Base-by-base conservation (phyloP, 1,140 invertebrate genomes). In the Ridgeia piscesae region DNA sequence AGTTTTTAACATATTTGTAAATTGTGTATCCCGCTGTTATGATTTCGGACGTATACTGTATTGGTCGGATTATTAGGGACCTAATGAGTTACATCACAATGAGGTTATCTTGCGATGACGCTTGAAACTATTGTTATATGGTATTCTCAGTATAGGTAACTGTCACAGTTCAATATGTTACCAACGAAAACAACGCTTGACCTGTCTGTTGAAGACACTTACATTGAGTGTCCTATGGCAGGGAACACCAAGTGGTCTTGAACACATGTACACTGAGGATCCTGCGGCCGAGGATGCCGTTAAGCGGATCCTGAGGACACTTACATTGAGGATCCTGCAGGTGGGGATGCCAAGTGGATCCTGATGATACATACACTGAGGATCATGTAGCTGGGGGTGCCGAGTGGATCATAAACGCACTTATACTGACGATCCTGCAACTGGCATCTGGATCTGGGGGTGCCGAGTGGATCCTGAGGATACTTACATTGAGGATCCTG, bases 261-360 rank as follows among this genome's bases (percentile, higher is more conserved):
- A 42, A 11, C 4, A 77, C 27, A 77, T 21, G 6, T 77, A 77
- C 58, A 31, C 27, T 77, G 58, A 77, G 14, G 58, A 77, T 95
- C 42, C 92, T 94, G 42, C 95, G 92, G 35, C 95, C 98, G 96
- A 98, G 98, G 93, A 98, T 98, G 17, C 98, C 99, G 42, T n/a
- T n/a, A n/a, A 99, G 96, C 1, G 97, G 97, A 96, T 99, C 99
- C 95, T 42, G 42, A 42, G 42, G 11, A 42, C 42, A 42, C 42
- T 42, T 42, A 42, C 42, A 42, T 42, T 42, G 42, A 42, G 42
- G 42, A 42, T 95, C 35, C 92, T 94, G 35, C 95, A 92, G 42
- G 4, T 11, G 42, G 42, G 42, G 42, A 42, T n/a, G n/a, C n/a
- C n/a, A n/a, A 99, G 96, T 1, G 97, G 97, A 96, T 99, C 99